A percentile compares a stretch with the other conserved stretches of the same genome.
phyloP scores from a whole-genome alignment of 2,113 vertebrate genomes.

The Tachycineta bicolor region DNA sequence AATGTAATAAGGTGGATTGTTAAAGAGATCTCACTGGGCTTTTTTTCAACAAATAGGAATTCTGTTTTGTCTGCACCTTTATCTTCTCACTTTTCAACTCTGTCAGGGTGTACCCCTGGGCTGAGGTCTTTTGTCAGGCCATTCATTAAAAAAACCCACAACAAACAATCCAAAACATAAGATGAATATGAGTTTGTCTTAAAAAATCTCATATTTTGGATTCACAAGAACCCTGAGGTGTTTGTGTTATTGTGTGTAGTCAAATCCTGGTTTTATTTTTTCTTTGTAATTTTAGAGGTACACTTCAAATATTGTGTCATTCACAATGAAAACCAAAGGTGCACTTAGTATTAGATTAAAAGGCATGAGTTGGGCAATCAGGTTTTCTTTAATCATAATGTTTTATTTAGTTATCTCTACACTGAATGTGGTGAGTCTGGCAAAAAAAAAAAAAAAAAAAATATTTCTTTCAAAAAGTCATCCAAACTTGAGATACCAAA shows the following conservation, averaged over 20 bases:
- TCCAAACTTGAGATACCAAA: not conserved
- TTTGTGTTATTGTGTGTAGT: too few relatives aligned
- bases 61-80: not conserved
- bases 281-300: not conserved
- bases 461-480: not conserved
- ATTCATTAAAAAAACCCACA: not conserved
- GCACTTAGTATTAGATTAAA: not conserved
- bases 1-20: not conserved
- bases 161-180: not conserved
- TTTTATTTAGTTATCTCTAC: not conserved
- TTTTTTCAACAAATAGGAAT: not conserved
- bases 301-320: not conserved
- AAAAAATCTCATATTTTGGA: not conserved
- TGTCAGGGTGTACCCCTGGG: not conserved
- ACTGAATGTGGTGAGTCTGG: fast-evolving
- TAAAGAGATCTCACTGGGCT: not conserved
- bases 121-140: not conserved
- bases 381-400: not conserved
- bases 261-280: not conserved
- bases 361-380: not conserved
- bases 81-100: not conserved
- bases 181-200: not conserved
- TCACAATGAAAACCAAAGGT: not conserved
- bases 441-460: not conserved
- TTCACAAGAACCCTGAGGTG: not conserved